Evolutionary conservation across 2,113 vertebrate genomes (phyloP).

Genomic region (Rattus rattus): DNA sequence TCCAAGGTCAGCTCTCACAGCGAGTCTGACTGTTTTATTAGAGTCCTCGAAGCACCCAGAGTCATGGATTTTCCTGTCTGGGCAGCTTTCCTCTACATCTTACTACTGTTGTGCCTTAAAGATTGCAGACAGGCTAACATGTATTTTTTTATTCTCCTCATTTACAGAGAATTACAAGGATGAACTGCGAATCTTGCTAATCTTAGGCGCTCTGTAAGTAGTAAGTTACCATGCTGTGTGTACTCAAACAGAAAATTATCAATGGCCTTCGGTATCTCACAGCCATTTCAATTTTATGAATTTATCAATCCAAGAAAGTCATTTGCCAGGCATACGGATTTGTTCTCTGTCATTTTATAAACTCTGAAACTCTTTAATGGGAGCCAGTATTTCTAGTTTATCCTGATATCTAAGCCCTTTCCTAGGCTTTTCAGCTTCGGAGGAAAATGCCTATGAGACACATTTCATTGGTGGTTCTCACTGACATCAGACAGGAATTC

Average conservation of each 20-base stretch:
- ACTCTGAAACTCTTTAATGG: conserved; percentile 43
- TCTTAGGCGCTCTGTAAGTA: conserved; percentile 41
- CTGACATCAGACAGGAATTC: conserved; percentile 57
- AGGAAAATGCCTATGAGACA: conserved; percentile 63
- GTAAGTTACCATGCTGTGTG: conserved; percentile 2
- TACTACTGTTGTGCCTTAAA: conserved; percentile 12
- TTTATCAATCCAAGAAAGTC: conserved; percentile 66
- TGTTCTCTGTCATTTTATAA: conserved; percentile 57
- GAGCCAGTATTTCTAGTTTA: conserved; percentile 61
- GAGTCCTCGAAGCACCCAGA: conserved; percentile 41
- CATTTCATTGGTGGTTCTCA: conserved; percentile 48
- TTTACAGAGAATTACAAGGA: conserved; percentile 51
- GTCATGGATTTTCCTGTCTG: conserved; percentile 43
- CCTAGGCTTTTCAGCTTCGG: conserved; percentile 45
- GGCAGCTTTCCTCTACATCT: conserved; percentile 1
- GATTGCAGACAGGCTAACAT: neutral
- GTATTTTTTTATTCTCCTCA: conserved; percentile 37
- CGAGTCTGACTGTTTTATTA: conserved; percentile 63
- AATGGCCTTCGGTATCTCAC: conserved; percentile 28
- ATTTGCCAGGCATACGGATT: conserved; percentile 34
- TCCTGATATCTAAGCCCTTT: conserved; percentile 23
- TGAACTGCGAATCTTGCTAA: conserved; percentile 60
- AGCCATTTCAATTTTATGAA: conserved; percentile 59
- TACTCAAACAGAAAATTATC: conserved; percentile 57
- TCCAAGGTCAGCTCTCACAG: conserved; percentile 57